Evolutionary conservation across 2,888 invertebrate genomes (phyloP).

Genomic region (Lasiommata megera): DNA sequence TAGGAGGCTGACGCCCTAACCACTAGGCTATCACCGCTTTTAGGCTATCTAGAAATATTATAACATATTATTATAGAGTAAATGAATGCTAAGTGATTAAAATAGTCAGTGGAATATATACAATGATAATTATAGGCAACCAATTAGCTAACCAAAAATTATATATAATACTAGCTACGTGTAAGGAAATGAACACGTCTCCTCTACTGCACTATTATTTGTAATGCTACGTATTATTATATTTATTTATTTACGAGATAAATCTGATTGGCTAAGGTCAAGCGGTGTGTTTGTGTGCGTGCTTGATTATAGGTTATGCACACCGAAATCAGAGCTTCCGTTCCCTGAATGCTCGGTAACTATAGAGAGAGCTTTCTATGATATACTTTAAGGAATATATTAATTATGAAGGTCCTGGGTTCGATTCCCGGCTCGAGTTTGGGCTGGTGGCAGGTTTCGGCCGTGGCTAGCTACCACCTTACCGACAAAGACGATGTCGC

Average conservation of each 20-base stretch:
- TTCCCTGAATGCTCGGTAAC: conserved; percentile 34
- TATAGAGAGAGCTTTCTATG: conserved; percentile 32
- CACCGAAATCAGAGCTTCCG: conserved; percentile 54
- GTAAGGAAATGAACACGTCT: conserved; percentile 9
- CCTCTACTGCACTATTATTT: neutral
- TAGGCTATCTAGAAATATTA: too few species aligned
- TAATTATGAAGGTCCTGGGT: too few species aligned
- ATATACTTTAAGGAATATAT: neutral
- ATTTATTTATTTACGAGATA: conserved; percentile 16
- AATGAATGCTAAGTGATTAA: too few species aligned
- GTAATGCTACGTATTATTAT: conserved; percentile 12
- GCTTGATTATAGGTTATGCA: conserved; percentile 49
- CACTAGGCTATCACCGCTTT: too few species aligned
- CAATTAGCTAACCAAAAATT: neutral
- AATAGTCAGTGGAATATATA: too few species aligned
- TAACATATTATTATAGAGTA: too few species aligned
- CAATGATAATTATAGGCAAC: neutral
- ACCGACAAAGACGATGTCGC: too few species aligned
- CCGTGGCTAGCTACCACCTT: too few species aligned
- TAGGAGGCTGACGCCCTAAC: too few species aligned
- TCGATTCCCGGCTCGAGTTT: too few species aligned
- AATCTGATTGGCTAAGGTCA: conserved; percentile 18
- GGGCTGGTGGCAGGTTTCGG: too few species aligned
- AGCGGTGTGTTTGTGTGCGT: conserved; percentile 30
- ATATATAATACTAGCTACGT: neutral